Conservation (phyloP, 2,797 vertebrate genomes). For the Pachyuromys duprasi region DNA sequence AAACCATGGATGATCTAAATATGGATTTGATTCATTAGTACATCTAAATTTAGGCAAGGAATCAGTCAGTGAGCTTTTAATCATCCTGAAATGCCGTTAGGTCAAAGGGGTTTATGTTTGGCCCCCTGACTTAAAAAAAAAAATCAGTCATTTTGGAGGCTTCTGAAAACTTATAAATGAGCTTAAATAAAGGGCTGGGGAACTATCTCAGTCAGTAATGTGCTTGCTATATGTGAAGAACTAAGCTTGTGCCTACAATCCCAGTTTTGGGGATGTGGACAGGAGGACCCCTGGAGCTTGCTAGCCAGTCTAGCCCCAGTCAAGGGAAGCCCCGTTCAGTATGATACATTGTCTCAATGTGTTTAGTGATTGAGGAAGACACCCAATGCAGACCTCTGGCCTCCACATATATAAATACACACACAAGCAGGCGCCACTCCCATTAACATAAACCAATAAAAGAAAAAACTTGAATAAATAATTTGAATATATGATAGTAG, state of each 20-base stretch:
- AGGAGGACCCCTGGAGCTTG: background rate
- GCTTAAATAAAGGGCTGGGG: background rate
- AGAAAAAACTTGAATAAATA: slow-evolving; percentile 28
- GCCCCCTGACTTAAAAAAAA: slow-evolving; percentile 44
- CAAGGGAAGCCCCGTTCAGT: background rate
- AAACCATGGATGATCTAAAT: background rate
- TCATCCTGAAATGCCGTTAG: slow-evolving; percentile 53
- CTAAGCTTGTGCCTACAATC: background rate
- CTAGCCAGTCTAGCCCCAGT: background rate
- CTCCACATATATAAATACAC: background rate
- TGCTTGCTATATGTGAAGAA: background rate
- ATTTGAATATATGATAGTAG: slow-evolving; percentile 21
- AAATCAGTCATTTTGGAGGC: background rate
- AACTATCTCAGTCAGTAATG: background rate
- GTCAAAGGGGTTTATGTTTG: slow-evolving; percentile 5
- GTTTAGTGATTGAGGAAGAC: background rate
- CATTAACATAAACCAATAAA: background rate
- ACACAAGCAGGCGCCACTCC: background rate
- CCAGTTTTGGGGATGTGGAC: background rate
- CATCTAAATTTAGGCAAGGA: slow-evolving; percentile 25
- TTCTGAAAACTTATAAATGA: slow-evolving; percentile 1
- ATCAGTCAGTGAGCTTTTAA: background rate
- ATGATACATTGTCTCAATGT: background rate
- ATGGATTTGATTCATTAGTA: background rate
- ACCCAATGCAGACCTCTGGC: background rate